Evolutionary conservation across 2,113 vertebrate genomes (phyloP).

Genomic region (Xenopus laevis): DNA sequence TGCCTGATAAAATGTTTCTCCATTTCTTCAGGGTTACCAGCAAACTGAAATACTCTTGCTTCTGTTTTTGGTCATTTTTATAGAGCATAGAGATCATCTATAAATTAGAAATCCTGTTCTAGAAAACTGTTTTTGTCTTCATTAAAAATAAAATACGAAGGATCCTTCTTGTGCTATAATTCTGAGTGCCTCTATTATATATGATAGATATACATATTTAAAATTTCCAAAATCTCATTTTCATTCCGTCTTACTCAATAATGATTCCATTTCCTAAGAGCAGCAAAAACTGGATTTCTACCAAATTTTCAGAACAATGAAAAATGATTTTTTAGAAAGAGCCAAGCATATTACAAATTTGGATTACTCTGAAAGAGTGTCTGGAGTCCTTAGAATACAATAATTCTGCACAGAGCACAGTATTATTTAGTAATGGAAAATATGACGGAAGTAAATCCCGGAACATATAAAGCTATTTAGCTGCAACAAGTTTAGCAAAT

Average conservation of each 20-base stretch:
- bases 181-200: too few relatives aligned
- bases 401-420: not conserved
- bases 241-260: conserved; percentile 3
- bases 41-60: too few relatives aligned
- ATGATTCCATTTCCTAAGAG: not conserved
- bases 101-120: too few relatives aligned
- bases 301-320: not conserved
- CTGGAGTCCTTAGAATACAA: not conserved
- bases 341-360: not conserved
- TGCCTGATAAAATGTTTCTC: too few relatives aligned
- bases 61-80: too few relatives aligned
- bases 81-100: too few relatives aligned
- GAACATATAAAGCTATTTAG: not conserved
- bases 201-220: too few relatives aligned
- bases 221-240: too few relatives aligned
- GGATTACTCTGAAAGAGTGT: not conserved
- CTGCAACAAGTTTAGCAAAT: conserved; percentile 9
- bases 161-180: too few relatives aligned
- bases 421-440: not conserved
- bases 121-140: too few relatives aligned
- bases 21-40: too few relatives aligned
- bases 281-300: not conserved
- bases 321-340: not conserved
- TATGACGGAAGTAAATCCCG: not conserved
- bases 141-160: too few relatives aligned